Evolutionary conservation across 35 echinoderm and acorn worm species (phyloP), one percentile per base, ranked within the genome.

Genomic region (Anneissia japonica): DNA sequence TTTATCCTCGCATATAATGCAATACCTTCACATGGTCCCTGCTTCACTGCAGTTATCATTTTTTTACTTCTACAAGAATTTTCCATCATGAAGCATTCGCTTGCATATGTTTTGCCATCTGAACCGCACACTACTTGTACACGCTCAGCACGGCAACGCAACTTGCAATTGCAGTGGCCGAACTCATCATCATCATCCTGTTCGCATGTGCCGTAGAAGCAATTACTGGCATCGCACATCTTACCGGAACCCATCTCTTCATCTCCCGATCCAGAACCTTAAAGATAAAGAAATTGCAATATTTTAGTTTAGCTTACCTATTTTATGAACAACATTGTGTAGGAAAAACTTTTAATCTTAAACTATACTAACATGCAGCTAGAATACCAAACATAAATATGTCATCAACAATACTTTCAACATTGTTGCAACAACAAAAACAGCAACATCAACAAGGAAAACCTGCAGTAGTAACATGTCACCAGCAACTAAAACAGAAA

Each of bases 1-100:
- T n/a, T n/a, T n/a, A n/a, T n/a, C n/a, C n/a, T n/a, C n/a, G n/a
- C n/a, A 14, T 43, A 43, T 43, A 43, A 64, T 19, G 21, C 21
- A 29, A 51, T 84, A 97, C 95, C 95, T 97, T 97, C 91, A 93
- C 95, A 97, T 0, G 90, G 87, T 37, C 84, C 90, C 9, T 84
- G 36, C 36, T 73, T 81, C 31, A 82, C 79, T 0, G 82, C 34
- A 0, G 79, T 37, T 75, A 99, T 91, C 0, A 38, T 31, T 19
- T 3, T 64, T 28, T 90, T 89, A 34, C 94, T 89, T 51, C 89
- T 86, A 32, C 96, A 99, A 0, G 76, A 80, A 3, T 89, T 89
- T 46, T 91, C 86, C 74, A 76, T 91, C 79, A 99, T 36, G 72
- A 88, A 77, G 46, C 96, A 99, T 51, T 94, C 84, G 72, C 89